These are phyloP conservation scores for Herminia tarsipennalis DNA, from an alignment of 2,888 invertebrate species.

Conservation along the genomic window DNA sequence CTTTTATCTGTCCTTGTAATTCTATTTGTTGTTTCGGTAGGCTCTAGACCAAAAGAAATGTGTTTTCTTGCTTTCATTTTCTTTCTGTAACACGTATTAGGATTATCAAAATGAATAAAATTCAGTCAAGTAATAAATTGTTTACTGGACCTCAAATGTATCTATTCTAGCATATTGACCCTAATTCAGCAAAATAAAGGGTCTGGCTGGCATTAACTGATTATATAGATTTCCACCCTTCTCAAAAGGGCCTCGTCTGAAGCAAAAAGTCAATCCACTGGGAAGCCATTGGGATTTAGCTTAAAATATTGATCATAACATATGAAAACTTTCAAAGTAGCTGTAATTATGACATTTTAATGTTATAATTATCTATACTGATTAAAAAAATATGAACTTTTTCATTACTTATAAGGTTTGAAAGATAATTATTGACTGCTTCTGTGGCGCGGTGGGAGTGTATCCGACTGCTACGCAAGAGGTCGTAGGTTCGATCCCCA, in stretches of 20 bases:
- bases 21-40: no score
- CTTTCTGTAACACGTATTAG: neutral
- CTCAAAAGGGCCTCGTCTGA: constrained; percentile 48
- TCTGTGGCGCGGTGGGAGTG: no score
- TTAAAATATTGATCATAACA: constrained; percentile 48
- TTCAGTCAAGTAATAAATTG: constrained; percentile 19
- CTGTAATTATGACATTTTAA: no score
- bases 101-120: constrained; percentile 15
- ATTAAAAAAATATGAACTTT: no score
- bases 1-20: no score
- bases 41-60: neutral
- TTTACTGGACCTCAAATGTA: constrained; percentile 22
- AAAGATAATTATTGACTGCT: no score
- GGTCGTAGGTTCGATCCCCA: no score
- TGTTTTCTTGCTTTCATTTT: neutral
- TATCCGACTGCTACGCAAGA: no score
- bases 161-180: constrained; percentile 33
- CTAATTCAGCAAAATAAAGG: constrained; percentile 53
- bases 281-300: constrained; percentile 39
- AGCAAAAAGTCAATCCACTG: constrained; percentile 53
- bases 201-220: constrained; percentile 51
- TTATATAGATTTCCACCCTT: constrained; percentile 59
- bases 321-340: constrained; percentile 9
- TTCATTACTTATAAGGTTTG: no score
- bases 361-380: no score